Conservation (phyloP, 2,113 vertebrate species). For the Neotragus moschatus region DNA sequence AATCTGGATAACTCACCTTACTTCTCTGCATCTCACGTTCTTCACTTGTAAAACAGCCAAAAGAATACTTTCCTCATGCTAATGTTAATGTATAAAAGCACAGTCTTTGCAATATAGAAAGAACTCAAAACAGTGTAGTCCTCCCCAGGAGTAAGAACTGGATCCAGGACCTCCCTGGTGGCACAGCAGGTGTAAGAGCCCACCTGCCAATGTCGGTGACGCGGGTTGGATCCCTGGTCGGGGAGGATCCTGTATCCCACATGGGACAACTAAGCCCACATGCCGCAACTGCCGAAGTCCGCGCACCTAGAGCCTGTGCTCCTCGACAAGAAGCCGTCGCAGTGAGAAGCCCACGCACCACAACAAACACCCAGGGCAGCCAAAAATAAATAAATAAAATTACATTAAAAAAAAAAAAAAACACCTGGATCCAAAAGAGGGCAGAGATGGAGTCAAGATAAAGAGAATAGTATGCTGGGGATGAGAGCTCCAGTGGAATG, state of each 20-base stretch:
- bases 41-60: background rate
- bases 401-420: background rate
- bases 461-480: background rate
- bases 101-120: background rate
- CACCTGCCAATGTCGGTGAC: background rate
- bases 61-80: background rate
- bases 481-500: background rate
- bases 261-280: background rate
- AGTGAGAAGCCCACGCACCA: background rate
- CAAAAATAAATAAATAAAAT: background rate
- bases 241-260: background rate
- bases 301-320: accelerated
- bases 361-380: background rate
- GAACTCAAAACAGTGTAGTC: background rate
- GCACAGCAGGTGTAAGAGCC: background rate
- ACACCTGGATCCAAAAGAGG: background rate
- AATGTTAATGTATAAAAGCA: background rate
- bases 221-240: background rate
- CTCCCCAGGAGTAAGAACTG: background rate
- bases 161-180: background rate
- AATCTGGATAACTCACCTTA: background rate
- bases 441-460: background rate
- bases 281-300: accelerated
- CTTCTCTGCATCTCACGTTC: background rate
- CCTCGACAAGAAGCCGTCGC: background rate